These are phyloP conservation scores for Leucoma salicis DNA, from an alignment of 2,888 invertebrate species.

Conservation along the genomic window DNA sequence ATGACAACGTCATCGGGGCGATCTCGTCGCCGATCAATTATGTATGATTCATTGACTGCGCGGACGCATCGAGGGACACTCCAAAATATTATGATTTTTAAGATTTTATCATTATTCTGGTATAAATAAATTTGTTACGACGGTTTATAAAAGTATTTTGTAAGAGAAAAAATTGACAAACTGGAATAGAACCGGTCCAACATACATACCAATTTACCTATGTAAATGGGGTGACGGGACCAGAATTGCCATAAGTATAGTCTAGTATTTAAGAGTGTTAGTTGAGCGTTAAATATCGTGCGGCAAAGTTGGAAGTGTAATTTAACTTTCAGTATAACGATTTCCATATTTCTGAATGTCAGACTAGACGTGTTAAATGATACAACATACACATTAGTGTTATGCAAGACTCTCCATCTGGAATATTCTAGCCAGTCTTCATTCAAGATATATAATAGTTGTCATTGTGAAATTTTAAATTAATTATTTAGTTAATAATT, in stretches of 20 bases:
- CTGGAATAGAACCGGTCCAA: background rate
- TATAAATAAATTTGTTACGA: conserved; percentile 38
- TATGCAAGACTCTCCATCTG: background rate
- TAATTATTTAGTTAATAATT: too few relatives aligned
- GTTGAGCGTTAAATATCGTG: background rate
- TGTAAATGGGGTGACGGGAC: background rate
- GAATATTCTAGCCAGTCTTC: background rate
- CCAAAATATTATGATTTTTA: conserved; percentile 74
- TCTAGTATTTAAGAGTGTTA: background rate
- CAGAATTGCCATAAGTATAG: background rate
- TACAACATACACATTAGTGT: background rate
- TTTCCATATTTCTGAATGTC: background rate
- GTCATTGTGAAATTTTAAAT: too few relatives aligned
- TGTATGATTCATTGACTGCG: conserved; percentile 71
- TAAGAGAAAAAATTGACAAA: conserved; percentile 12
- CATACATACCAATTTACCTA: too few relatives aligned
- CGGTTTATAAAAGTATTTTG: conserved; percentile 27
- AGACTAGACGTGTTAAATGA: background rate
- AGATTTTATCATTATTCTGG: conserved; percentile 58
- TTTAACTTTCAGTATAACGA: background rate
- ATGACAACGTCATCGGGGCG: conserved; percentile 51
- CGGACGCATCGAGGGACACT: conserved; percentile 46
- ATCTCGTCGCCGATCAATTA: conserved; percentile 65
- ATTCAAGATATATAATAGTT: too few relatives aligned
- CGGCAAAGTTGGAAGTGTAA: background rate